Conservation (phyloP, 2,888 invertebrate genomes). For the Callimorpha dominula region DNA sequence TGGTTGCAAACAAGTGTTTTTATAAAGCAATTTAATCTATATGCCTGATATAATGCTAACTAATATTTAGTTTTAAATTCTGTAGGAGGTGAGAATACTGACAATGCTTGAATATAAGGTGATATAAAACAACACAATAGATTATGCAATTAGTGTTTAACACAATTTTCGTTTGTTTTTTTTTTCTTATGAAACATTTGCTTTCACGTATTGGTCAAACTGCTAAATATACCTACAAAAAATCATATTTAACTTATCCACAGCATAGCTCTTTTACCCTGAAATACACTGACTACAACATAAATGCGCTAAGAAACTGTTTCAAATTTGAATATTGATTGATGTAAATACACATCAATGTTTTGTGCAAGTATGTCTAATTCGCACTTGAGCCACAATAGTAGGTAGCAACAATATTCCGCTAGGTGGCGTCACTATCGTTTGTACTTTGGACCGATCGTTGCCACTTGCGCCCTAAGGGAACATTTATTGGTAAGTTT, state of each 20-base stretch:
- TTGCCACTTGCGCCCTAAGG: neutral
- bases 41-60: slow-evolving; percentile 13
- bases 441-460: too few species aligned
- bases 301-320: slow-evolving; percentile 31
- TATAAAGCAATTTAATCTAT: neutral
- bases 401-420: neutral
- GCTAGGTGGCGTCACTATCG: neutral
- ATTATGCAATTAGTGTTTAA: slow-evolving; percentile 39
- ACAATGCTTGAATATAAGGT: slow-evolving; percentile 64
- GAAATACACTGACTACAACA: slow-evolving; percentile 32
- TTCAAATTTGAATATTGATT: slow-evolving; percentile 26
- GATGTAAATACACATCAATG: slow-evolving; percentile 35
- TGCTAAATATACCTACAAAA: slow-evolving; percentile 5
- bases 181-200: slow-evolving; percentile 23
- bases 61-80: slow-evolving; percentile 60
- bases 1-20: too few species aligned
- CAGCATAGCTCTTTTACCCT: slow-evolving; percentile 41
- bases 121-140: slow-evolving; percentile 46
- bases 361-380: neutral
- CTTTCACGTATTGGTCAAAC: slow-evolving; percentile 44
- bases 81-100: slow-evolving; percentile 68
- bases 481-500: neutral
- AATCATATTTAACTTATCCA: slow-evolving; percentile 19
- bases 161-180: slow-evolving; percentile 27
- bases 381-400: neutral